Conservation (phyloP, 2,113 vertebrate genomes). For the Redunca redunca region DNA sequence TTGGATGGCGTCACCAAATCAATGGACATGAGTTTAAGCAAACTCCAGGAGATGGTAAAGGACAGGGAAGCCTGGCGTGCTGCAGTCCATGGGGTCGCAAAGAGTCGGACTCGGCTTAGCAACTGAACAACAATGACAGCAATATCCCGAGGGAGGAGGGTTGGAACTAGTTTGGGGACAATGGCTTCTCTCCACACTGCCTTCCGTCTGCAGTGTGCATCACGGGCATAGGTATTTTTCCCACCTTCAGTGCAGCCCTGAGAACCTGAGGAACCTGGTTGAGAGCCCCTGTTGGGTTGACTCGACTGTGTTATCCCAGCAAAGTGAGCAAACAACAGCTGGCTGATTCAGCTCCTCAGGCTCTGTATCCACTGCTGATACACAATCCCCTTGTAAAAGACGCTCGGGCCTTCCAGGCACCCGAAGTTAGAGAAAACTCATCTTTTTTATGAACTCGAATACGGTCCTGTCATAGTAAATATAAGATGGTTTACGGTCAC, state of each 20-base stretch:
- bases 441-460: constrained; percentile 53
- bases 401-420: background rate
- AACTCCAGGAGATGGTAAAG: background rate
- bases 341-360: background rate
- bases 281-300: background rate
- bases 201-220: background rate
- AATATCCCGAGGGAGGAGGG: background rate
- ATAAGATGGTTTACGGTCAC: constrained; percentile 5
- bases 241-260: background rate
- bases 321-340: background rate
- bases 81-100: background rate
- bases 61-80: background rate
- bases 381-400: constrained; percentile 1
- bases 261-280: background rate
- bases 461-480: constrained; percentile 43
- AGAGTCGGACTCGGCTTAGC: background rate
- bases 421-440: background rate
- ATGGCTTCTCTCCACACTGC: background rate
- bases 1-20: background rate
- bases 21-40: background rate
- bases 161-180: background rate
- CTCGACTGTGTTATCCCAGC: background rate
- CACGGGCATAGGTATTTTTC: background rate
- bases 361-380: background rate
- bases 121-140: background rate